These are phyloP conservation scores for Calyptomena viridis DNA, from an alignment of 2,113 vertebrate genomes.

Conservation along the genomic window DNA sequence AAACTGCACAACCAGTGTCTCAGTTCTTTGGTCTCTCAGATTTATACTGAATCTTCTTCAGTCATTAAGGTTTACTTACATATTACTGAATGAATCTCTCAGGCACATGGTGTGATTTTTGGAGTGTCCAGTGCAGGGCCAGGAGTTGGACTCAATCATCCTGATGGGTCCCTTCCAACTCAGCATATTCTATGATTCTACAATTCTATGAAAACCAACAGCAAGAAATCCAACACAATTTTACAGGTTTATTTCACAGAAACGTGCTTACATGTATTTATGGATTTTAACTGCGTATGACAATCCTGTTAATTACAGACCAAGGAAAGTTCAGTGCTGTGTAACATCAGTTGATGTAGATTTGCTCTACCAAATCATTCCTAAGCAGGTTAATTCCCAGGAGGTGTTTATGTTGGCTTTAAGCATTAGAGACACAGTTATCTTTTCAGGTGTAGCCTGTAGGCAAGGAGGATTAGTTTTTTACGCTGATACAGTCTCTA, in stretches of 20 bases:
- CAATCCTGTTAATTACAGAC: constrained; percentile 10
- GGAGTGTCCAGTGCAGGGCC: no score
- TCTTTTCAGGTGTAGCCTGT: constrained; percentile 17
- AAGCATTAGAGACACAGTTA: not conserved
- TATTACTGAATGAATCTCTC: no score
- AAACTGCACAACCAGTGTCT: no score
- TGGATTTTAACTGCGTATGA: not conserved
- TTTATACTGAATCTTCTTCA: no score
- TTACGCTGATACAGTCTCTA: not conserved
- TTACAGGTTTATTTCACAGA: not conserved
- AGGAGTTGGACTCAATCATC: no score
- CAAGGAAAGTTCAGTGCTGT: not conserved
- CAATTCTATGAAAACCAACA: not conserved
- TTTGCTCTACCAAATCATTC: constrained; percentile 4
- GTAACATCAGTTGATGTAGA: not conserved
- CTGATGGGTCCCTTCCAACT: no score
- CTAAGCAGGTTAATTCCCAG: constrained; percentile 39
- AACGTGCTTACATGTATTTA: not conserved
- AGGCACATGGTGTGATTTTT: no score
- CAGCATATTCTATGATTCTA: no score
- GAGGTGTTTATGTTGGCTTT: not conserved
- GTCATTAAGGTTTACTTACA: no score
- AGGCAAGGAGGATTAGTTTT: constrained; percentile 43
- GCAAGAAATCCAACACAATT: not conserved
- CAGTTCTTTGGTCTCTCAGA: no score